Evolutionary conservation across 2,113 vertebrate genomes (phyloP).

Genomic region (Oncorhynchus kisutch): DNA sequence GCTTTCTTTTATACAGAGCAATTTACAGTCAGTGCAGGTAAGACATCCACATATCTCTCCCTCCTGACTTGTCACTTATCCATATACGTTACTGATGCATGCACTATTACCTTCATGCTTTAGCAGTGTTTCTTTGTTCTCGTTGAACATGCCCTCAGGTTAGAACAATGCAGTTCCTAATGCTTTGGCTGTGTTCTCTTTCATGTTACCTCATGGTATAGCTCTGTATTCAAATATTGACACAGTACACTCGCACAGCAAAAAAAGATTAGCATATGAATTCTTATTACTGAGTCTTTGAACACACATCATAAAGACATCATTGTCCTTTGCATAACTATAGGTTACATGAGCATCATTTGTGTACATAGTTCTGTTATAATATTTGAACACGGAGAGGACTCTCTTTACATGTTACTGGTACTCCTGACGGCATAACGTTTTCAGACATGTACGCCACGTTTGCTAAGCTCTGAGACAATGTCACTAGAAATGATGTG

Average conservation of each 20-base stretch:
- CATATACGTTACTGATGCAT: too few relatives aligned
- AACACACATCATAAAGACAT: background rate
- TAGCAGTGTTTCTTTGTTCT: background rate
- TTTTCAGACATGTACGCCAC: background rate
- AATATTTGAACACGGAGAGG: background rate
- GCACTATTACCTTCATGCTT: background rate
- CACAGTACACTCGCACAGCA: background rate
- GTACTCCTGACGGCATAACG: background rate
- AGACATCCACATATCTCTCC: too few relatives aligned
- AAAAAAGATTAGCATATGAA: background rate
- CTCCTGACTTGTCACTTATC: too few relatives aligned
- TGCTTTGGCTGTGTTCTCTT: background rate
- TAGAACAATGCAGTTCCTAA: background rate
- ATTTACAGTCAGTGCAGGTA: too few relatives aligned
- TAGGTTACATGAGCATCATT: background rate
- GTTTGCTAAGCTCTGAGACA: background rate
- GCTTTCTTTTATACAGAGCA: too few relatives aligned
- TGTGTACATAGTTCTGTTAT: background rate
- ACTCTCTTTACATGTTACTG: background rate
- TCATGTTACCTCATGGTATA: background rate
- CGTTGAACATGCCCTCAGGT: background rate
- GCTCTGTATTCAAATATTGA: background rate
- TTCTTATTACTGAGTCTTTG: background rate
- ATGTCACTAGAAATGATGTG: background rate
- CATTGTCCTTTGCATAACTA: too few relatives aligned